These are phyloP conservation scores for Malurus elegans DNA, from an alignment of 2,113 vertebrate species.

Conservation along the genomic window DNA sequence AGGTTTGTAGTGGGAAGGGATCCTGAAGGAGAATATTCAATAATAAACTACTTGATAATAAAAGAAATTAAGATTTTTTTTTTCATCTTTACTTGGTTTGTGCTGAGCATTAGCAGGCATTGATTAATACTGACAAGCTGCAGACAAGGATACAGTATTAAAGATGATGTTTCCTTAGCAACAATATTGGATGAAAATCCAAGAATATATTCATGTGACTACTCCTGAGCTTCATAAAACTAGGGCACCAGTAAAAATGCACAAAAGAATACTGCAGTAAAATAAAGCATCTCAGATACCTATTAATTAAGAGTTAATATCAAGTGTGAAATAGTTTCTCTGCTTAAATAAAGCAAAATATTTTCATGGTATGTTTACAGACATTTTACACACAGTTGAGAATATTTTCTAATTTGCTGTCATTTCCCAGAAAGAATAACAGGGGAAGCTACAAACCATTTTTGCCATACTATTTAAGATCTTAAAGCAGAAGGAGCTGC, in stretches of 20 bases:
- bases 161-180: slow-evolving; percentile 68
- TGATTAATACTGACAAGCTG: slow-evolving; percentile 61
- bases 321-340: neutral
- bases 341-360: neutral
- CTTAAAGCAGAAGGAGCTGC: neutral
- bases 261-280: slow-evolving; percentile 20
- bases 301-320: neutral
- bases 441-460: neutral
- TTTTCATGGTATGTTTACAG: neutral
- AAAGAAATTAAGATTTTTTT: neutral
- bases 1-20: neutral
- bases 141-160: slow-evolving; percentile 57
- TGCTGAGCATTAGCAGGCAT: slow-evolving; percentile 9
- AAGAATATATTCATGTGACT: slow-evolving; percentile 64
- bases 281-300: neutral
- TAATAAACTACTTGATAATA: neutral
- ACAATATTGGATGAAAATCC: slow-evolving; percentile 59
- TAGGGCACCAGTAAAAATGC: slow-evolving; percentile 56
- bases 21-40: neutral
- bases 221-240: slow-evolving; percentile 46
- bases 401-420: neutral
- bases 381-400: neutral
- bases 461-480: neutral
- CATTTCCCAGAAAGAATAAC: neutral
- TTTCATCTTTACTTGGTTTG: neutral